Conservation (phyloP, 2,797 vertebrate species). For the Tolypeutes matacus region DNA sequence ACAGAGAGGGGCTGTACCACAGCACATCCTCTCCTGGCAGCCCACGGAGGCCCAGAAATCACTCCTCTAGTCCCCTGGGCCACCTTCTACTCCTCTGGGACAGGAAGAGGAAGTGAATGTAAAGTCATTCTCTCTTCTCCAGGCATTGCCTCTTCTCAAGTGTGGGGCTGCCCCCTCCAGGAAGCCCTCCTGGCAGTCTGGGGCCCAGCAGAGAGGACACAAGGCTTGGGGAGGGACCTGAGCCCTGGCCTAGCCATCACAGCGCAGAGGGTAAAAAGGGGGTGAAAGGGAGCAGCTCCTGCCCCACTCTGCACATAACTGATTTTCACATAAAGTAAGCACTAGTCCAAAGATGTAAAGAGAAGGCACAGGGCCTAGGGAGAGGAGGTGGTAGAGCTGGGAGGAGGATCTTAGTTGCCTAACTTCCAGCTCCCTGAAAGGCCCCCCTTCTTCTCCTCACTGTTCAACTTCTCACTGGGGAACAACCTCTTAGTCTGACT, state of each 20-base stretch:
- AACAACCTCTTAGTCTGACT: slow-evolving; percentile 10
- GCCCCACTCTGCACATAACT: not conserved
- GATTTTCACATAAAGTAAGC: slow-evolving; percentile 48
- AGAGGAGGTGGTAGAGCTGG: not conserved
- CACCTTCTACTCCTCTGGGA: slow-evolving; percentile 67
- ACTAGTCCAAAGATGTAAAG: not conserved
- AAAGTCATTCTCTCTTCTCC: slow-evolving; percentile 62
- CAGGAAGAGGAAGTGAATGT: slow-evolving; percentile 79
- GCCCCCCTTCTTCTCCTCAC: not conserved
- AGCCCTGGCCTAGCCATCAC: not conserved
- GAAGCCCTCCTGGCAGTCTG: slow-evolving; percentile 51
- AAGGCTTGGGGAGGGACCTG: slow-evolving; percentile 6
- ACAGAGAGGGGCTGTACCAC: not conserved
- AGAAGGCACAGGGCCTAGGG: not conserved
- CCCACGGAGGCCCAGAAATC: slow-evolving; percentile 58
- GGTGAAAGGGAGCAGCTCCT: not conserved
- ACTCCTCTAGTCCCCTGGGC: slow-evolving; percentile 39
- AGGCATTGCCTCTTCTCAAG: not conserved
- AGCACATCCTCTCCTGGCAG: slow-evolving; percentile 62
- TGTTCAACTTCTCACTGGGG: not conserved
- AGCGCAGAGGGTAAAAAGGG: not conserved
- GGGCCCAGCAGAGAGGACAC: not conserved
- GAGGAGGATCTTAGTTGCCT: not conserved
- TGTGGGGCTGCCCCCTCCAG: not conserved
- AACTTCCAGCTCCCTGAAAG: not conserved